Evolutionary conservation across 1,140 invertebrate genomes (phyloP).

Genomic region (Drosophila grimshawi): DNA sequence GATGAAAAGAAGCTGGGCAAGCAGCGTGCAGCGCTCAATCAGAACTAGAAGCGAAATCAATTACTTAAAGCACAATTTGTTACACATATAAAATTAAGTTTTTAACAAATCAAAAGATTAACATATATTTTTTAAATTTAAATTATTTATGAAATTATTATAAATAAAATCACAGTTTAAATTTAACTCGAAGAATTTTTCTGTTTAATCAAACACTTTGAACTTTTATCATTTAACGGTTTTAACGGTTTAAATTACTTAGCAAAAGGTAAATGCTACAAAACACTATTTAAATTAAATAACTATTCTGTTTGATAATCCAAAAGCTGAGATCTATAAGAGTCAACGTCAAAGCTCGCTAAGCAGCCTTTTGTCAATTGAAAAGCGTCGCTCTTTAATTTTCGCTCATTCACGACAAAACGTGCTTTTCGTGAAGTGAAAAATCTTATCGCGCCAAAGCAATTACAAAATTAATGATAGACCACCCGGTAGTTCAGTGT

Average conservation of each 20-base stretch:
- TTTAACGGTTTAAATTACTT: too few species aligned
- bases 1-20: conserved; percentile 68
- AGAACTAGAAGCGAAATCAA: not conserved
- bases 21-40: conserved; percentile 48
- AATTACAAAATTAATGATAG: not conserved
- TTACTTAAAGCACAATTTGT: too few species aligned
- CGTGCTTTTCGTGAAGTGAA: not conserved
- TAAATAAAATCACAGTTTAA: not conserved
- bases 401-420: conserved; percentile 3
- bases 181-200: not conserved
- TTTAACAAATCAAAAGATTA: too few species aligned
- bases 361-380: not conserved
- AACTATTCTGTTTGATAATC: too few species aligned
- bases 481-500: not conserved
- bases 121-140: too few species aligned
- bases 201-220: not conserved
- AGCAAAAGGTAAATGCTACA: not conserved
- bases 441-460: not conserved
- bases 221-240: too few species aligned
- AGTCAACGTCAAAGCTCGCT: not conserved
- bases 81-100: not conserved
- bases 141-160: not conserved
- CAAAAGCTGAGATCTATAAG: not conserved
- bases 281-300: not conserved
- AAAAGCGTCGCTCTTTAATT: not conserved